These are phyloP conservation scores for Pachycephus smyrnensis DNA, from an alignment of 2,888 invertebrate genomes.

Conservation along the genomic window DNA sequence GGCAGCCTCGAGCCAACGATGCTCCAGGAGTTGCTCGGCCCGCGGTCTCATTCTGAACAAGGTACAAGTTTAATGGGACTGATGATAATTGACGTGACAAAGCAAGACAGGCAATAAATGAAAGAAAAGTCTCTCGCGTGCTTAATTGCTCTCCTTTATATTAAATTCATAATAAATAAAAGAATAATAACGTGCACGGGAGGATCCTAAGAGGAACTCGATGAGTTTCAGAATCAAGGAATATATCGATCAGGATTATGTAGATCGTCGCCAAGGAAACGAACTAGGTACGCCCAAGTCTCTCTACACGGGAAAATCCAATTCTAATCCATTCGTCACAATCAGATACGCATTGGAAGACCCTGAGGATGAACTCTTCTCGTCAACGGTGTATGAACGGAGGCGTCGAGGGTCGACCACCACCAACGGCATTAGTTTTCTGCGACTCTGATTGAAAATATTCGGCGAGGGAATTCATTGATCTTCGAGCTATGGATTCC, in stretches of 20 bases:
- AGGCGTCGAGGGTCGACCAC: slow-evolving; percentile 12
- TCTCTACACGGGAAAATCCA: not conserved
- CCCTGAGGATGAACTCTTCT: not conserved
- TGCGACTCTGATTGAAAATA: slow-evolving; percentile 75
- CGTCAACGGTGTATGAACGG: slow-evolving; percentile 44
- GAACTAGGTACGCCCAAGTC: not conserved
- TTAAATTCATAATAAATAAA: slow-evolving; percentile 3
- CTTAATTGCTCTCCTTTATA: not conserved
- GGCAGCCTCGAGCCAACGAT: slow-evolving; percentile 82
- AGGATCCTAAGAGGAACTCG: not conserved
- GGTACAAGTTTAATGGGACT: not conserved
- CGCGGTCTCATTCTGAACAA: slow-evolving; percentile 77
- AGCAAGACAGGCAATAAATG: slow-evolving; percentile 1
- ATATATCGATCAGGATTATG: not conserved
- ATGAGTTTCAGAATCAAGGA: not conserved
- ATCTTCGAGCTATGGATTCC: slow-evolving; percentile 79
- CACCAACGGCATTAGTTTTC: slow-evolving; percentile 30
- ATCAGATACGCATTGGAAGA: not conserved
- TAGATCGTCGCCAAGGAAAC: not conserved
- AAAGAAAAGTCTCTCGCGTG: slow-evolving; percentile 1
- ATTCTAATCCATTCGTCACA: not conserved
- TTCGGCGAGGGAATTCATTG: slow-evolving; percentile 84
- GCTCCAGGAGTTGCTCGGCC: slow-evolving; percentile 78
- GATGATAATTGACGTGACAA: not conserved
- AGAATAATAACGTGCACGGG: not conserved